These are phyloP conservation scores for Dynastes tityus DNA, from an alignment of 2,888 invertebrate genomes.

Conservation along the genomic window DNA sequence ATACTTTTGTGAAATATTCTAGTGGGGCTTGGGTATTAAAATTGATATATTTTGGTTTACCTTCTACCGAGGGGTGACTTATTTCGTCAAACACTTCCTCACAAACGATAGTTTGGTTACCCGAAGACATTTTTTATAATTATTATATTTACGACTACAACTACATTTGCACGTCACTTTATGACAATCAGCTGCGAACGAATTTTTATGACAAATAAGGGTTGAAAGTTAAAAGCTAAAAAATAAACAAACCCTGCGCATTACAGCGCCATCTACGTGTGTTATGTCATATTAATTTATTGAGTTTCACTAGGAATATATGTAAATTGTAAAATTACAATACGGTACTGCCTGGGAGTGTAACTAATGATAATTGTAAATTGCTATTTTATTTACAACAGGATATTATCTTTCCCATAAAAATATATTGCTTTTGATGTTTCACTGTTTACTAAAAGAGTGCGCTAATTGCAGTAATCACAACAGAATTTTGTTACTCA, in stretches of 20 bases:
- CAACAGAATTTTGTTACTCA: not conserved
- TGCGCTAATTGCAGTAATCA: not conserved
- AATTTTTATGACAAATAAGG: slow-evolving; percentile 49
- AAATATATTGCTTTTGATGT: not conserved
- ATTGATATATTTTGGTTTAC: slow-evolving; percentile 69
- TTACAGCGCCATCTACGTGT: slow-evolving; percentile 27
- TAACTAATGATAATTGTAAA: too few species aligned
- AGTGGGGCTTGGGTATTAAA: not conserved
- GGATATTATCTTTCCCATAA: too few species aligned
- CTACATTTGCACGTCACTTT: slow-evolving; percentile 38
- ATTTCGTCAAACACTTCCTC: slow-evolving; percentile 90
- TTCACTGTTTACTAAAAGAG: not conserved
- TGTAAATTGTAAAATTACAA: not conserved
- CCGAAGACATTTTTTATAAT: slow-evolving; percentile 53
- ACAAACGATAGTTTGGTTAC: slow-evolving; percentile 74
- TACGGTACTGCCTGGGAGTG: not conserved
- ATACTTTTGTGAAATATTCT: not conserved
- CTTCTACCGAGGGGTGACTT: slow-evolving; percentile 87
- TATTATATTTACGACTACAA: slow-evolving; percentile 13
- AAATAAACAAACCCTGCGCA: slow-evolving; percentile 53
- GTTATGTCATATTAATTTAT: not conserved
- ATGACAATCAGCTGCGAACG: slow-evolving; percentile 44
- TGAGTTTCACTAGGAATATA: not conserved
- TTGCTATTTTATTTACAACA: too few species aligned
- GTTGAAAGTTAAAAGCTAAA: slow-evolving; percentile 50